Evolutionary conservation across 2,888 invertebrate species (phyloP), one percentile per base, ranked within the genome.

Genomic region (Nomada lathburiana): DNA sequence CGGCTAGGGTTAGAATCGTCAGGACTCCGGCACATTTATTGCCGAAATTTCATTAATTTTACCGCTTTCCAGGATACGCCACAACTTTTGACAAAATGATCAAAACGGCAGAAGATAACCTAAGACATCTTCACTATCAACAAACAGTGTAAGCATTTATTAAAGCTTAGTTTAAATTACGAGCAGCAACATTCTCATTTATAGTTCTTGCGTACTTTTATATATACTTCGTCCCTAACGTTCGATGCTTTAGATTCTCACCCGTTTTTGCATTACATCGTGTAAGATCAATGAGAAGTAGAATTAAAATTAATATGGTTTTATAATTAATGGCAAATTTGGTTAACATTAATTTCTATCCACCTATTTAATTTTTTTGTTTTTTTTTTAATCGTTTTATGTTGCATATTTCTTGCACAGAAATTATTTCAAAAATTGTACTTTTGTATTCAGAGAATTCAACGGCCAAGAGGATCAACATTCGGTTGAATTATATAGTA

Each of bases 381-480:
- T n/a, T 18, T 53, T 63, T 23, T 20, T 53, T 16, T 16, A n/a
- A 42, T 53, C 13, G 2, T 18, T 59, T 23, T 67, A 53, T 57
- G 55, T 71, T 20, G 69, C 57, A 10, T 47, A 47, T 47, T 47
- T 47, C 4, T 47, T 47, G 11, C 10, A 16, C 3, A 16, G 47
- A 47, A 47, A 47, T 47, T 47, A 47, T 47, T 13, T 13, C 2
- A 47, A 2, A 47, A 16, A 47, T 47, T 47, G 47, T 47, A 16
- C 47, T 18, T 59, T 36, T 84, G 70, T 79, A 90, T 93, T 5
- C 90, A 96, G 96, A 92, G 94, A 95, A 87, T 96, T 96, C 89
- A 94, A 94, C 16, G 95, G 95, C 83, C 95, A 94, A 55, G 96
- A 96, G 89, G 95, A 95, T 74, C 94, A 95, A 29, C 94, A 95